These are phyloP conservation scores for Nothoprocta pentlandii DNA, from an alignment of 2,113 vertebrate species.

Conservation along the genomic window DNA sequence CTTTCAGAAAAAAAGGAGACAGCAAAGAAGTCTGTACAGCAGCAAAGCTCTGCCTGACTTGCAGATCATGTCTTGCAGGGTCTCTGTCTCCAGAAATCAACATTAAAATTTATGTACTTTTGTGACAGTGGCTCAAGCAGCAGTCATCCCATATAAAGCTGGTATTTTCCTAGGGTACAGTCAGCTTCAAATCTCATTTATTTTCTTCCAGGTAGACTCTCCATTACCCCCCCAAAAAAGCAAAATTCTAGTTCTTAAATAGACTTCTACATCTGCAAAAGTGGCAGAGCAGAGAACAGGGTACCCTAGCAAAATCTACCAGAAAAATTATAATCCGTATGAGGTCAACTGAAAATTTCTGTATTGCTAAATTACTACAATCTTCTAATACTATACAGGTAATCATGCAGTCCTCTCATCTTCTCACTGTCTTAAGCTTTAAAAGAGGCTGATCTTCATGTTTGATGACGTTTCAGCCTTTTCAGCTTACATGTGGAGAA, in stretches of 20 bases:
- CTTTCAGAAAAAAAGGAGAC: not conserved
- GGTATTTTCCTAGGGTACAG: not conserved
- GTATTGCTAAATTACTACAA: slow-evolving; percentile 3
- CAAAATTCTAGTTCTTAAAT: not conserved
- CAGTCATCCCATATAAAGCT: not conserved
- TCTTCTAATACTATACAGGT: slow-evolving; percentile 9
- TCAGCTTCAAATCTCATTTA: not conserved
- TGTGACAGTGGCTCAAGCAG: not conserved
- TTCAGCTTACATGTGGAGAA: not conserved
- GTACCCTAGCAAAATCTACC: not conserved
- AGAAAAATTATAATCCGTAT: not conserved
- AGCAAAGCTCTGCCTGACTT: not conserved
- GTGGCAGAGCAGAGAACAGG: not conserved
- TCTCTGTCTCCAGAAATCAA: not conserved
- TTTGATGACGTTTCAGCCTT: not conserved
- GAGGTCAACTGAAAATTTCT: slow-evolving; percentile 14
- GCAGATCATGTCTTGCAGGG: not conserved
- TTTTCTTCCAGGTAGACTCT: not conserved
- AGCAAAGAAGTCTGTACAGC: not conserved
- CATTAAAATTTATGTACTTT: not conserved
- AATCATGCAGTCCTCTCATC: not conserved
- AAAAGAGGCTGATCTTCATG: not conserved
- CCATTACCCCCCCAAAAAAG: not conserved
- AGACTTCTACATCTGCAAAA: not conserved
- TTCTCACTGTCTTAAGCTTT: not conserved